Base-by-base conservation (phyloP, 1,140 invertebrate species). In the Dreissena polymorpha region DNA sequence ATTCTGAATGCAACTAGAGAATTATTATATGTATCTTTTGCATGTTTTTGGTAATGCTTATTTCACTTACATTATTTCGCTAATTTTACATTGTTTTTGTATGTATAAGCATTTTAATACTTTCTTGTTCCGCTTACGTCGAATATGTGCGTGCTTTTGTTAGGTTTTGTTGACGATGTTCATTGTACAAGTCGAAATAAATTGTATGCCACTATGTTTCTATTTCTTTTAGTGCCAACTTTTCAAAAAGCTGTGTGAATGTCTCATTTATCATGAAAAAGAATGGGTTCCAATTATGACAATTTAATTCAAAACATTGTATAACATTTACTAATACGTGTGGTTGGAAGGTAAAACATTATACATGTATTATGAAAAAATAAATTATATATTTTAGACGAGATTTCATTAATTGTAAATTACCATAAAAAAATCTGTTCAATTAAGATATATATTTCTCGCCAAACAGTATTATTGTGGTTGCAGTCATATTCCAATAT, bases 131-230 rank as follows among this genome's bases (percentile, higher is more conserved):
- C 39, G 2, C 39, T 39, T 10, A 60, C 12, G 57, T 60, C 10
- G 57, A 60, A n/a, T n/a, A 5, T 3, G 3, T n/a, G 16, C 2
- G 10, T 60, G 16, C 6, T 5, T n/a, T n/a, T n/a, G 6, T n/a
- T 60, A 60, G 2, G 57, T 60, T 2, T 60, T 60, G 57, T n/a
- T 60, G 57, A 60, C 57, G 57, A 60, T 60, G 57, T 60, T 5
- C 57, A 60, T 60, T 60, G 57, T 60, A 60, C 57, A 60, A 60
- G 57, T 6, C 57, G 57, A 60, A 60, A 60, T 60, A 60, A 60
- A 60, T 23, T 60, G 57, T 60, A 2, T 60, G 57, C 21, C 57
- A 12, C 12, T 55, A 12, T 60, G 57, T 60, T 23, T 60, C 3
- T 60, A 2, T 60, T 2, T 18, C 16, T n/a, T 5, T n/a, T 2